Percentiles rank a stretch among this genome's conserved stretches.
Conservation (phyloP, 92 coral and sea anemone genomes). For the Metridium senile region DNA sequence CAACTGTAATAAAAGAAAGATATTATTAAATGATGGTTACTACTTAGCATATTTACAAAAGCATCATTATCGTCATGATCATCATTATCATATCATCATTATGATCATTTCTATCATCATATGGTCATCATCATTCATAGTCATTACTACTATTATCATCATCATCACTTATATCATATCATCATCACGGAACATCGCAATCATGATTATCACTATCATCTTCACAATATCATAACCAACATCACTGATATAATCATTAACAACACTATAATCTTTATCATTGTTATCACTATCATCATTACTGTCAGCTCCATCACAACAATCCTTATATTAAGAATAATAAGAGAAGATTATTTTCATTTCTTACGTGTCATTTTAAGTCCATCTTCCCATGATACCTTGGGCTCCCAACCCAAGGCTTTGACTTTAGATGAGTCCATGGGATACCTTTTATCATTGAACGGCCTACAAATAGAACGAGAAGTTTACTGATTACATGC, state of each 20-base stretch:
- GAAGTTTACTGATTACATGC: background rate
- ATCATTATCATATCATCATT: no score
- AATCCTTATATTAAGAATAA: no score
- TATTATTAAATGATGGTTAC: background rate
- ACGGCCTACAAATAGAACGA: slow-evolving; percentile 38
- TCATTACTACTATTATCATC: background rate
- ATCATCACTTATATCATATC: background rate
- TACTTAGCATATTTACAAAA: no score
- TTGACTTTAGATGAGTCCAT: slow-evolving; percentile 70
- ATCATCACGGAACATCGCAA: background rate
- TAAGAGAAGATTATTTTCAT: background rate
- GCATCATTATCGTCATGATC: no score
- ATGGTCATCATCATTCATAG: no score
- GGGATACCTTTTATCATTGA: slow-evolving; percentile 59
- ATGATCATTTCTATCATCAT: no score
- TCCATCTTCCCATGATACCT: slow-evolving; percentile 66
- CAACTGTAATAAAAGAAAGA: slow-evolving; percentile 36
- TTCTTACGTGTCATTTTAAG: slow-evolving; percentile 49
- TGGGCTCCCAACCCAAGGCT: slow-evolving; percentile 63
- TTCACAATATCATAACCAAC: no score
- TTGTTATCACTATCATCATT: no score
- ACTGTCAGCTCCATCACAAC: no score
- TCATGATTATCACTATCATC: background rate
- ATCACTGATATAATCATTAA: no score
- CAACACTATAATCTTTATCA: no score